phyloP scores from a whole-genome alignment of 1,140 invertebrate genomes.

The Atta colombica region DNA sequence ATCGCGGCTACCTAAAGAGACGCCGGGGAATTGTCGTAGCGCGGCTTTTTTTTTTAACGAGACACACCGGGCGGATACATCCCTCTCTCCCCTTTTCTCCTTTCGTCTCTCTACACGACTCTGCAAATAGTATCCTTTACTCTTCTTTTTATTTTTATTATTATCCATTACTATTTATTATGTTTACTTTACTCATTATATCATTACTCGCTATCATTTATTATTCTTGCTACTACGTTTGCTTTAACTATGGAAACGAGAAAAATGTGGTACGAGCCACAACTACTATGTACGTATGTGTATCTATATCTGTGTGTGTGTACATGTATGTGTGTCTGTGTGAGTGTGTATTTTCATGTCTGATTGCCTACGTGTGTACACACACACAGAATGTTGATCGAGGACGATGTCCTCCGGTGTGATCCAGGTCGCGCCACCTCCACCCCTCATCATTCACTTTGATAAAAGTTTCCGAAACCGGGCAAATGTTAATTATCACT shows the following conservation, averaged over 20 bases:
- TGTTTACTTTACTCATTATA: conserved; percentile 54
- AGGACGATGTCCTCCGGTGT: conserved; percentile 57
- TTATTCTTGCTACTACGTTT: conserved; percentile 60
- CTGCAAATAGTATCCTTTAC: conserved; percentile 29
- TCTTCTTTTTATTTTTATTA: conserved; percentile 47
- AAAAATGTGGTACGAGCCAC: conserved; percentile 34
- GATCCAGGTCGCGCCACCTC: conserved; percentile 34
- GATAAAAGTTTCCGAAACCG: conserved; percentile 66
- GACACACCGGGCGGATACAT: conserved; percentile 21
- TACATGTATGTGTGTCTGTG: background rate
- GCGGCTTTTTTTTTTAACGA: conserved; percentile 17
- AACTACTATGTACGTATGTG: conserved; percentile 44
- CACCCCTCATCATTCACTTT: background rate
- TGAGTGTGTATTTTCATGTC: background rate
- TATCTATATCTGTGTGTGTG: conserved; percentile 1
- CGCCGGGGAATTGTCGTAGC: conserved; percentile 3
- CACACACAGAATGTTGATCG: conserved; percentile 11
- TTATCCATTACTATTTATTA: conserved; percentile 63
- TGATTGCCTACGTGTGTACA: conserved; percentile 12
- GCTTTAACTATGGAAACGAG: conserved; percentile 63
- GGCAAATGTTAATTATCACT: conserved; percentile 60
- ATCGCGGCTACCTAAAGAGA: conserved; percentile 14
- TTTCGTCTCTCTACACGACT: background rate
- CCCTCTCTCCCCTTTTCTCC: background rate
- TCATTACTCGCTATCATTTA: conserved; percentile 61